Base-by-base conservation (phyloP, 2,888 invertebrate genomes). In the Platyscelio sp. region DNA sequence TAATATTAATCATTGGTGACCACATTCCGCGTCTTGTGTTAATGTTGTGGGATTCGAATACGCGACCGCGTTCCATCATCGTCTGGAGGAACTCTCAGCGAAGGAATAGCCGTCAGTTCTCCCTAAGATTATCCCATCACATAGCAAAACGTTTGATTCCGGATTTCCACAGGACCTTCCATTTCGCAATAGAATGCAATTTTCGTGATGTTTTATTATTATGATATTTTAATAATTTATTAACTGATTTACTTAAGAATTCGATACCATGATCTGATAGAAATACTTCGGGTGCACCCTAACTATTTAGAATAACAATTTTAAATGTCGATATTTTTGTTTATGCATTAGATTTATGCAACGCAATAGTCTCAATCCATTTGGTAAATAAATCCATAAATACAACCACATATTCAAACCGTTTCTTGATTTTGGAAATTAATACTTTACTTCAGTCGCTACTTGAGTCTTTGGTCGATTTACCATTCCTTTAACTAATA, bases 401-500 rank as follows among this genome's bases (percentile, higher is more conserved):
- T 2, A 71, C 38, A 13, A 65, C 33, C 7, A 72, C 38, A 49
- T 72, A 72, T 22, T 51, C 13, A 22, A 71, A 71, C 18, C 72
- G 72, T 27, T 56, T 40, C 24, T 72, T 72, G 51, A 40, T 11
- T 18, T 72, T 0, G 89, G 89, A 15, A 86, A 78, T 0, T 89
- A 89, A n/a, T 89, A 89, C 87, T 89, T 88, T 1, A 90, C 68
- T 40, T 90, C 90, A 0, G 87, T 77, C 0, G 88, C 84, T 0
- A 89, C 77, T 0, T 78, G 75, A 1, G 80, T 29, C 87, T 83
- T 89, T 0, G 89, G 88, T 26, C 75, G 40, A 15, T 84, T 67
- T 0, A 86, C 20, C 0, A 65, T 29, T 0, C 88, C 67, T 7
- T 63, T 72, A 1, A 87, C 84, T 87, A 90, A 86, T 0, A 88